Base-by-base conservation (phyloP, 2,888 invertebrate species). In the Meloe dianella region DNA sequence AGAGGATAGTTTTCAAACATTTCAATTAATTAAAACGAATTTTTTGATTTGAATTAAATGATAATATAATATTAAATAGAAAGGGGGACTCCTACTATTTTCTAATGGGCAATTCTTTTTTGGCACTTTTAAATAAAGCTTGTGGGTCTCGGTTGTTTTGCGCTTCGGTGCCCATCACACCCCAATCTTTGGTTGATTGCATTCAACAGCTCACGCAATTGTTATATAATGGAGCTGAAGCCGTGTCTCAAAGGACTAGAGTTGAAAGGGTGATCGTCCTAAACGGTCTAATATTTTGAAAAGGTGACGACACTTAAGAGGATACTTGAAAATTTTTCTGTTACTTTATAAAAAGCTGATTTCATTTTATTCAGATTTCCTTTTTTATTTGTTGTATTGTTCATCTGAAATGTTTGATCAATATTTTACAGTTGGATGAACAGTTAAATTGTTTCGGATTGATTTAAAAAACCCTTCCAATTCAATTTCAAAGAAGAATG, bases 241-340 rank as follows among this genome's bases (percentile, higher is more conserved):
- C 75, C 77, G 72, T 80, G 72, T 72, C 64, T 51, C 62, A 60
- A 65, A 64, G 64, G 65, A 61, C 63, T 47, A 54, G n/a, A n/a
- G 63, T 69, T 79, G 77, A 82, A 82, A 81, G 82, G 81, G 81
- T 81, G 80, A 81, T 79, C 80, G 78, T 76, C 77, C 78, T 79
- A 78, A 79, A 77, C 76, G 75, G 75, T 74, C 75, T 22, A 74
- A 77, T 75, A 74, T 76, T 76, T 77, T 77, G 74, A 81, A 54
- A 83, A 82, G 83, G 82, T 82, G 81, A 76, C 76, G 77, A 77
- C 71, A 71, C 73, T 77, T 79, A 75, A 72, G 78, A 77, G 78
- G 77, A 74, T 76, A 79, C 79, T 78, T 74, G 75, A 74, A 74
- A 54, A 54, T n/a, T 54, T 27, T 54, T 74, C 75, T 71, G 74